Evolutionary conservation across 2,797 vertebrate genomes (phyloP).

Genomic region (Pipistrellus kuhlii): DNA sequence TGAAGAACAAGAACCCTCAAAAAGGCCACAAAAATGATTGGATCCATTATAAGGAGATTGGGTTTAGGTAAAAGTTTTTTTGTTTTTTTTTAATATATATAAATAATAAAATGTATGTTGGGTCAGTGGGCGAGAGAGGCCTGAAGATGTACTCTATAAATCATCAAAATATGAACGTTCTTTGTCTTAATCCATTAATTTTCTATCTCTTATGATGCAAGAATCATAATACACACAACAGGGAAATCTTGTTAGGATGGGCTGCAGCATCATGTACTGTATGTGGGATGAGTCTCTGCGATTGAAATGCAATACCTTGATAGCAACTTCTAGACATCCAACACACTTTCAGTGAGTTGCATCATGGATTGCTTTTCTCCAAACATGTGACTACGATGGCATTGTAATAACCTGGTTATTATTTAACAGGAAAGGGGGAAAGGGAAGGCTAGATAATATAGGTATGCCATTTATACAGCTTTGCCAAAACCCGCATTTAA

Average conservation of each 20-base stretch:
- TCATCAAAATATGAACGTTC: slow-evolving; percentile 37
- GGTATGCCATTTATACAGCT: no score
- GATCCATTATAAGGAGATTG: slow-evolving; percentile 17
- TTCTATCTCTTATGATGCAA: not conserved
- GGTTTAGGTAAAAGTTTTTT: slow-evolving; percentile 61
- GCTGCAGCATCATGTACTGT: not conserved
- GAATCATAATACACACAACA: not conserved
- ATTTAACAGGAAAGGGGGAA: no score
- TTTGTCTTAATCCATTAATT: not conserved
- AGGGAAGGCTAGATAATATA: no score
- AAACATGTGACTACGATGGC: not conserved
- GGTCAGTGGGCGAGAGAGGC: not conserved
- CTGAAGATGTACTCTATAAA: not conserved
- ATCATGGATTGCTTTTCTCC: slow-evolving; percentile 34
- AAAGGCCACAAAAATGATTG: slow-evolving; percentile 37
- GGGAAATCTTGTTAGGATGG: not conserved
- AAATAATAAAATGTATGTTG: not conserved
- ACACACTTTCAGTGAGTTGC: slow-evolving; percentile 12
- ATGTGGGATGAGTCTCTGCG: not conserved
- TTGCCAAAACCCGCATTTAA: no score
- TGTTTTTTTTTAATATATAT: no score
- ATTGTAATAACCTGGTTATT: no score
- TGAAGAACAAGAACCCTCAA: slow-evolving; percentile 33
- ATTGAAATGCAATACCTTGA: not conserved
- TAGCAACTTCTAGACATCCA: not conserved